Base-by-base conservation (phyloP, 2,113 vertebrate genomes). In the Syrmaticus mikado region DNA sequence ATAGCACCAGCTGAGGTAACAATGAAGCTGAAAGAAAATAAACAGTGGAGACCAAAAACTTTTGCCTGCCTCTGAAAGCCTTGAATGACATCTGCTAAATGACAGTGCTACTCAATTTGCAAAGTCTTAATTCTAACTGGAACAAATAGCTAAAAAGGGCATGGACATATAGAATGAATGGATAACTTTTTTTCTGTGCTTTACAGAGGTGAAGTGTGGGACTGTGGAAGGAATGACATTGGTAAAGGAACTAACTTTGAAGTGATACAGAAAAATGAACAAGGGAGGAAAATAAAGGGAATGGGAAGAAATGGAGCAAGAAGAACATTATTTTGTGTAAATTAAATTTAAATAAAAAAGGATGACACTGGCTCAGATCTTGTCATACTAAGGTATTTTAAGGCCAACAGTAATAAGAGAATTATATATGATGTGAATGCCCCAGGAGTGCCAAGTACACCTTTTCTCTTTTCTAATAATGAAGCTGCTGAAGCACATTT, bases 331-430 rank as follows among this genome's bases (percentile, higher is more conserved):
- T 97, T 98, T 97, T 90, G 16, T 95, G 83, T 95, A 97, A 97
- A 98, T 97, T 97, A 96, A 97, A 97, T 97, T 97, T 95, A 97
- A 98, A 98, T 96, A 94, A 93, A 95, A 96, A 98, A 96, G 72
- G 82, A 97, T 97, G 92, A 91, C 93, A 94, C 87, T 60, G 68
- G 62, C 43, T 97, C 82, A 97, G 90, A 95, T 97, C 96, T 96
- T 96, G 93, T 97, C 95, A 94, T 77, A 57, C 80, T 88, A 74
- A 95, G 87, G 55, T 88, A 94, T 95, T 96, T 94, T 92, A 73
- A 89, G 94, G 84, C 60, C 87, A 92, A 86, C 55, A 65, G 62
- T 91, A 97, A 93, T 83, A 96, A 61, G 55, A 94, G 57, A 96
- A 94, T 94, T 94, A 95, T 80, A 94, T 83, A 90, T 88, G 91